Evolutionary conservation across 2,113 vertebrate species (phyloP), one percentile per base, ranked within the genome.

Genomic region (Elephas maximus): DNA sequence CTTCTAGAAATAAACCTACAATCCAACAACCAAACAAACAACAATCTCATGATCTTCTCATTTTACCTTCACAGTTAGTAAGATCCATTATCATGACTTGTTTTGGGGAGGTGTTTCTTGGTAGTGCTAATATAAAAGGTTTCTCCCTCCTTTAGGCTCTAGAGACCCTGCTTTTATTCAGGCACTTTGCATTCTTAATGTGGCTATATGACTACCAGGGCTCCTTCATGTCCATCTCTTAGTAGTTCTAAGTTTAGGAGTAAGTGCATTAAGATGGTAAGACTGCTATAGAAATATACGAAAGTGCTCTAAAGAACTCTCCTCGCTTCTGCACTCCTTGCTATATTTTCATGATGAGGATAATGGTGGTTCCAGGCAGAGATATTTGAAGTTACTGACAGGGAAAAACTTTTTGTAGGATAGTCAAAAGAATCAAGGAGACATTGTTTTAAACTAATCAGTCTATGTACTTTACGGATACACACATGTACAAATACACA

Each of bases 121-220:
- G 62, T 67, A 24, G 8, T 37, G 37, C 8, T 88, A 77, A 10
- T 84, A 88, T 8, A 86, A 2, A 24, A 26, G 33, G 0, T 85
- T 57, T 95, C 90, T 76, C 53, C 53, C 11, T 57, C 53, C 15
- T 80, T 89, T 71, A 20, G 51, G 9, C 11, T 96, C 97, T 73
- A 93, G 76, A 73, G 11, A 62, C 14, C 33, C 4, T 95, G 18
- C 6, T 95, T 77, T 95, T 92, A 92, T 77, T 78, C 60, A 44
- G 11, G 87, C 90, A 91, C 77, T 96, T 90, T 93, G 30, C 87
- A 76, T 96, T 91, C 57, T 88, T 77, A 91, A 76, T 5, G 2
- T 67, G 3, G 0, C 88, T 77, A 8, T 17, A 33, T 69, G 89
- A 88, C 53, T 14, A 57, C 53, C 8, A 57, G 53, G 15, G 15